Conservation (phyloP, 2,113 vertebrate species). For the Gorsachius goisagi region DNA sequence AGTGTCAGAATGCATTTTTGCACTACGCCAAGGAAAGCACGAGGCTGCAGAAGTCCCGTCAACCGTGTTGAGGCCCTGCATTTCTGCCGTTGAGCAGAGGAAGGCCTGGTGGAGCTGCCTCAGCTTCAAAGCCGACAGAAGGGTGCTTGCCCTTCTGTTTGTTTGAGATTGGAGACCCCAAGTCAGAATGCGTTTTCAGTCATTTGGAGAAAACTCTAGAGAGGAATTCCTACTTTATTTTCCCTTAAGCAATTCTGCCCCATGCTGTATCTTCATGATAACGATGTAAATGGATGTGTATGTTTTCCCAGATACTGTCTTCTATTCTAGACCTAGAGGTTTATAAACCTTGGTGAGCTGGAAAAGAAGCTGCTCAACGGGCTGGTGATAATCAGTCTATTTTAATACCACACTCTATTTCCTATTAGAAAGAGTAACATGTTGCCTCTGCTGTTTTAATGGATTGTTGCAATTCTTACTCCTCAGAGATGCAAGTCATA, state of each 20-base stretch:
- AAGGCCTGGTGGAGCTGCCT: not conserved
- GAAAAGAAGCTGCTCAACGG: not conserved
- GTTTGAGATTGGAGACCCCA: not conserved
- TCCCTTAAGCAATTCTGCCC: not conserved
- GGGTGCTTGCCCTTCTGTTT: not conserved
- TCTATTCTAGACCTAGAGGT: not conserved
- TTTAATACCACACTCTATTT: not conserved
- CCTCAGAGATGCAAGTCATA: not conserved
- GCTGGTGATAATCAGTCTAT: not conserved
- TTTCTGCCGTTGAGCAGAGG: not conserved
- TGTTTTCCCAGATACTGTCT: not conserved
- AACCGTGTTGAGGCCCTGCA: not conserved
- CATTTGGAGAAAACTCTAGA: not conserved
- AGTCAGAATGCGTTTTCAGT: not conserved
- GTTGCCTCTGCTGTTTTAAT: not conserved
- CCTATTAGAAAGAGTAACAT: not conserved
- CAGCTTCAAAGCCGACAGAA: not conserved
- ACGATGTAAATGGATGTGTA: not conserved
- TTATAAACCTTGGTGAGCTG: not conserved
- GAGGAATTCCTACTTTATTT: not conserved
- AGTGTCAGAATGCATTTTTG: not conserved
- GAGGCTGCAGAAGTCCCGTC: not conserved
- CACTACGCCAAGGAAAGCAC: not conserved
- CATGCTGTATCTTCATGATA: not conserved
- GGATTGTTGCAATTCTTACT: not conserved